Conservation (phyloP, 2,113 vertebrate species). For the Callopanchax toddi region DNA sequence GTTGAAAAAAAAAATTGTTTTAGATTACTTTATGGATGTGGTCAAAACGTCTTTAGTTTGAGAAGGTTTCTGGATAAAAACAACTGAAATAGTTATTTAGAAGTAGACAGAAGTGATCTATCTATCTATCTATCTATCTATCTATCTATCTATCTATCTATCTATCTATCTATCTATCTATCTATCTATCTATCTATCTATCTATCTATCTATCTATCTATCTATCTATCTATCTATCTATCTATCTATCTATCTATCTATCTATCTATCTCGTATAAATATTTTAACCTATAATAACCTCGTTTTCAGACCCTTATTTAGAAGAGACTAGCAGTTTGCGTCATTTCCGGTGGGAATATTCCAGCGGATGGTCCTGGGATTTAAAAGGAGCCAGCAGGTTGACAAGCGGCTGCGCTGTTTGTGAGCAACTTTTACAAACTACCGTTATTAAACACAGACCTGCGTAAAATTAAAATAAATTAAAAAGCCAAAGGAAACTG, state of each 20-base stretch:
- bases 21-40: no score
- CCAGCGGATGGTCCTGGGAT: conserved; percentile 50
- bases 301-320: neutral
- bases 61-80: no score
- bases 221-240: neutral
- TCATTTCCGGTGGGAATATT: conserved; percentile 82
- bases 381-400: conserved; percentile 64
- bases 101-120: no score
- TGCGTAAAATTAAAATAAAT: neutral
- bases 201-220: neutral
- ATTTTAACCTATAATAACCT: neutral
- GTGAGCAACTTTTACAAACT: neutral
- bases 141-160: neutral
- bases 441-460: neutral
- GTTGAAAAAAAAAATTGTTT: no score
- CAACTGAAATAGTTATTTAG: no score
- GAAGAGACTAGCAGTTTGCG: conserved; percentile 45
- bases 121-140: neutral
- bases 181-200: neutral
- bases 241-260: neutral
- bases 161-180: neutral
- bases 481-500: neutral
- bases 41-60: no score
- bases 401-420: conserved; percentile 41
- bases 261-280: neutral